Evolutionary conservation across 1,140 invertebrate genomes (phyloP).

Genomic region (Delia radicum): DNA sequence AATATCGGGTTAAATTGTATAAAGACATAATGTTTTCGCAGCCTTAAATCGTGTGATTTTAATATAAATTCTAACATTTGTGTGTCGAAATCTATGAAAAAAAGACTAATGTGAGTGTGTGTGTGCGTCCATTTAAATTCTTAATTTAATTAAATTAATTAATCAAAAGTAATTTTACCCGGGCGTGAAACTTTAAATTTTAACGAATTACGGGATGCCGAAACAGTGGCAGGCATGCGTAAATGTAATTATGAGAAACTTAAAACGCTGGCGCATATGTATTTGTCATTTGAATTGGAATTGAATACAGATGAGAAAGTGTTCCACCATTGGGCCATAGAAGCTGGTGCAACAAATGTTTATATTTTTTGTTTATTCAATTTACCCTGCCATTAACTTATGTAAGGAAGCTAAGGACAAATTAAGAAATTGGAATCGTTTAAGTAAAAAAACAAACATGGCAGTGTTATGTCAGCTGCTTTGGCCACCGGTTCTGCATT

Average conservation of each 20-base stretch:
- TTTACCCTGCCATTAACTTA: slow-evolving; percentile 61
- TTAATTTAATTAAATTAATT: too few species aligned
- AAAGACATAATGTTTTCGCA: too few species aligned
- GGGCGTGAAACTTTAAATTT: slow-evolving; percentile 45
- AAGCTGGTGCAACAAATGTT: neutral
- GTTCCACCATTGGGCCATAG: too few species aligned
- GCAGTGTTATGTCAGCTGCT: slow-evolving; percentile 31
- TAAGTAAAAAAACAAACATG: slow-evolving; percentile 57
- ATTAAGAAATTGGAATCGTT: slow-evolving; percentile 66
- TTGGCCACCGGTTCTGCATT: slow-evolving; percentile 24
- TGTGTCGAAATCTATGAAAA: too few species aligned
- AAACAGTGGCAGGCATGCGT: slow-evolving; percentile 47
- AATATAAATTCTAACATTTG: too few species aligned
- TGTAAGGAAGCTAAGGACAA: slow-evolving; percentile 64
- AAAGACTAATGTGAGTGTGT: too few species aligned
- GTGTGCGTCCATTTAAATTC: too few species aligned
- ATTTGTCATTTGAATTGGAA: slow-evolving; percentile 83
- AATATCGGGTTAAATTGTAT: too few species aligned
- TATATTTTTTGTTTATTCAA: slow-evolving; percentile 33
- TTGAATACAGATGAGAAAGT: slow-evolving; percentile 81
- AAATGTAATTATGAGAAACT: slow-evolving; percentile 76
- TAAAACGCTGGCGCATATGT: slow-evolving; percentile 85
- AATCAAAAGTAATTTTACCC: too few species aligned
- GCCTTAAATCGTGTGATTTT: too few species aligned
- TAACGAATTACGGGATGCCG: slow-evolving; percentile 40